Base-by-base conservation (phyloP, 1,140 invertebrate genomes). In the Zaprionus capensis region DNA sequence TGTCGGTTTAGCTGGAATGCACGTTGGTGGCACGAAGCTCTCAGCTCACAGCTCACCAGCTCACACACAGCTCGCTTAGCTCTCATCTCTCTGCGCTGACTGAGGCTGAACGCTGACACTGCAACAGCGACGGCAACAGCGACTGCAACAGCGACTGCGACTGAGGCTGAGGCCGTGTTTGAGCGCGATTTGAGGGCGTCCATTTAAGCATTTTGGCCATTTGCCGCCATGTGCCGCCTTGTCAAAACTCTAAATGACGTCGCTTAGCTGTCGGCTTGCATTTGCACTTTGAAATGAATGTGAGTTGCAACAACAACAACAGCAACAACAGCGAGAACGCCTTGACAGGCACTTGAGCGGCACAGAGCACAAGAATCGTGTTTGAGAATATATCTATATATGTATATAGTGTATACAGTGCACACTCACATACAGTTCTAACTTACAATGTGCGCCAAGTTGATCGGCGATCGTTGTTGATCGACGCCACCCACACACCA, bases 201-300 rank as follows among this genome's bases (percentile, higher is more conserved):
- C 73, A 76, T 76, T 76, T 76, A 72, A 38, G 55, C 67, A 76
- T 76, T 71, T 71, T 74, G 75, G 75, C 70, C 70, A 77, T 77
- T 73, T 77, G 74, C 41, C 71, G 84, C 83, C 77, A 34, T 80
- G 77, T 85, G 38, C 81, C 71, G 84, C 83, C 77, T 82, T 86
- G 83, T 87, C 83, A 87, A 87, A 87, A 83, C 72, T 79, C 78
- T 83, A 87, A 87, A 87, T 87, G 84, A 87, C 84, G 84, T 90
- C 84, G 81, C 85, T 87, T 84, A 80, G 82, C 82, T 85, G 82
- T 85, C 82, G 76, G 82, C 78, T 86, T 81, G 82, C 82, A 85
- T 85, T 85, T 85, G 82, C 82, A 84, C 76, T 80, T 78, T 84
- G 66, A 78, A 78, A 78, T 78, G 75, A 85, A 84, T 85, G 20